phyloP scores from a whole-genome alignment of 2,113 vertebrate genomes.

The Mobula birostris region DNA sequence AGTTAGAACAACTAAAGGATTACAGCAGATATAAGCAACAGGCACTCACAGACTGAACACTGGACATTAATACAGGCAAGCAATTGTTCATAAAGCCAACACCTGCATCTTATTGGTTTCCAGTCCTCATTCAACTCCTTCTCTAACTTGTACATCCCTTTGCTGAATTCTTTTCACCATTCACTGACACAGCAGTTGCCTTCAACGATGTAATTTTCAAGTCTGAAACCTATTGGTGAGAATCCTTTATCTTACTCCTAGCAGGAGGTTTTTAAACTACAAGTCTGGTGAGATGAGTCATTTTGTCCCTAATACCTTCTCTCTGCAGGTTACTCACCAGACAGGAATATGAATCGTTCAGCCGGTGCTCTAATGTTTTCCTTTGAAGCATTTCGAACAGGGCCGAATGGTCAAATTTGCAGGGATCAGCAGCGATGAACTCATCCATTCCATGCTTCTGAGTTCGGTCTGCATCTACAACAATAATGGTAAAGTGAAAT shows the following conservation, averaged over 20 bases:
- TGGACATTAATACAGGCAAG: conserved; percentile 49
- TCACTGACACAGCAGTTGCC: conserved; percentile 64
- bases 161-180: conserved; percentile 55
- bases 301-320: neutral
- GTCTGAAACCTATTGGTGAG: conserved; percentile 77
- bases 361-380: conserved; percentile 82
- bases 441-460: conserved; percentile 90
- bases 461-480: conserved; percentile 68
- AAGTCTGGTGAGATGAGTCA: conserved; percentile 52
- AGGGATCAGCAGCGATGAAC: conserved; percentile 80
- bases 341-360: conserved; percentile 96
- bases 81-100: conserved; percentile 46
- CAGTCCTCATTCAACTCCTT: conserved; percentile 48
- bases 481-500: neutral
- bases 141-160: conserved; percentile 45
- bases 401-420: conserved; percentile 76
- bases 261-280: conserved; percentile 52
- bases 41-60: conserved; percentile 39
- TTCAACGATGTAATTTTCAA: conserved; percentile 75
- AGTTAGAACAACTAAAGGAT: neutral
- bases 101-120: conserved; percentile 42
- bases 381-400: conserved; percentile 84
- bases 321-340: conserved; percentile 66
- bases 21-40: neutral
- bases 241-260: conserved; percentile 66